Evolutionary conservation across 1,140 invertebrate species (phyloP).

Genomic region (Cydia fagiglandana): DNA sequence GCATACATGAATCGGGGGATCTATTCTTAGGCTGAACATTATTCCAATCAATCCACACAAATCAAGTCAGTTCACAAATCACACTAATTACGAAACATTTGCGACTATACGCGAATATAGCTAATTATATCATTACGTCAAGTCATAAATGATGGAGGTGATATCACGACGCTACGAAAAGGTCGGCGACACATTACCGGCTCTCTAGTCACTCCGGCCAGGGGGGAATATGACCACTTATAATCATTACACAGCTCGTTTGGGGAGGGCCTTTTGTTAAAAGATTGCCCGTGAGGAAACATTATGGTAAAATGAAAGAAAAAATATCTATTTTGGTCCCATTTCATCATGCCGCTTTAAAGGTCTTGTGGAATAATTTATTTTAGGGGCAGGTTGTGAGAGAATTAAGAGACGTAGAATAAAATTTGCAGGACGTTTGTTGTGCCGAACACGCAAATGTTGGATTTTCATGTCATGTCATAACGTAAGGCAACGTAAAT

Average conservation of each 20-base stretch:
- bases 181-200: conserved; percentile 30
- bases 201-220: conserved; percentile 22
- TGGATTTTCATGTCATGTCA: conserved; percentile 15
- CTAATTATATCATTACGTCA: conserved; percentile 21
- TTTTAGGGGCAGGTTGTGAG: conserved; percentile 21
- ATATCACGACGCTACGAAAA: conserved; percentile 4
- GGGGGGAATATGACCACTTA: conserved; percentile 31
- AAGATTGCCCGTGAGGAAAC: conserved; percentile 31
- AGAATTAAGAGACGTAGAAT: conserved; percentile 20
- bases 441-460: conserved; percentile 5
- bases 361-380: conserved; percentile 25
- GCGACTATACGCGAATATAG: not conserved
- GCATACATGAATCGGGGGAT: too few relatives aligned
- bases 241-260: conserved; percentile 28
- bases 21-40: too few relatives aligned
- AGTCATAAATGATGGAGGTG: conserved; percentile 15
- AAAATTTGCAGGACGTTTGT: conserved; percentile 21
- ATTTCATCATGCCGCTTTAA: conserved; percentile 24
- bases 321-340: conserved; percentile 31
- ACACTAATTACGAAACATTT: conserved; percentile 8
- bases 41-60: not conserved
- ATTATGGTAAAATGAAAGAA: conserved; percentile 30
- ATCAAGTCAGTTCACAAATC: not conserved
- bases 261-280: conserved; percentile 23
- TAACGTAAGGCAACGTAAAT: conserved; percentile 3